A percentile compares a stretch with the other conserved stretches of the same genome.
phyloP scores from a whole-genome alignment of 2,888 invertebrate species.

The Melieria crassipennis region DNA sequence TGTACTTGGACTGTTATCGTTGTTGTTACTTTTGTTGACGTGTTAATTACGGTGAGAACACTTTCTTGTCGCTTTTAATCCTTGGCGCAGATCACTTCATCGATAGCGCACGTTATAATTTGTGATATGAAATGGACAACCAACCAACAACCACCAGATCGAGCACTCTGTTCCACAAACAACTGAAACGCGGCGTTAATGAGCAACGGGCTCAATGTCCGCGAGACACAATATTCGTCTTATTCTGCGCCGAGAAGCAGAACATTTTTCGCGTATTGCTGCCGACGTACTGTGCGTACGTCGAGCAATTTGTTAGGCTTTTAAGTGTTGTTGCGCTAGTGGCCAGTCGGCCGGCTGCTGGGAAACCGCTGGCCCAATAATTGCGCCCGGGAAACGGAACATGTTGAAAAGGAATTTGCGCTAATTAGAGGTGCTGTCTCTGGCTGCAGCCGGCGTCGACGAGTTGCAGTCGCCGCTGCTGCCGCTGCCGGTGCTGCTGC shows the following conservation, averaged over 20 bases:
- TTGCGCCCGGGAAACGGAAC: conserved; percentile 18
- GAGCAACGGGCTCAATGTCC: neutral
- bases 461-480: no score
- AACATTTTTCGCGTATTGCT: conserved; percentile 36
- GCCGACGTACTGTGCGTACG: conserved; percentile 28
- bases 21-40: conserved; percentile 23
- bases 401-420: conserved; percentile 39
- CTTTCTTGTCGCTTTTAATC: neutral
- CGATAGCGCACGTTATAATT: conserved; percentile 27
- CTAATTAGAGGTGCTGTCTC: conserved; percentile 39
- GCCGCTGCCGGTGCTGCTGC: no score
- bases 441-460: neutral
- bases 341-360: conserved; percentile 10
- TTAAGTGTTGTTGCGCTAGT: conserved; percentile 18
- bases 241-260: conserved; percentile 4
- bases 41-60: conserved; percentile 35
- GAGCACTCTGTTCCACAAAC: neutral
- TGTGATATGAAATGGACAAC: conserved; percentile 21
- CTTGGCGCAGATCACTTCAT: conserved; percentile 9
- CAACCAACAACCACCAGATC: conserved; percentile 2
- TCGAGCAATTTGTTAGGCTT: conserved; percentile 31
- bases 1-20: neutral
- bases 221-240: neutral
- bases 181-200: conserved; percentile 21
- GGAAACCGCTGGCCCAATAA: conserved; percentile 21